These are phyloP conservation scores for Microtus oregoni DNA, from an alignment of 2,113 vertebrate genomes.

Conservation along the genomic window DNA sequence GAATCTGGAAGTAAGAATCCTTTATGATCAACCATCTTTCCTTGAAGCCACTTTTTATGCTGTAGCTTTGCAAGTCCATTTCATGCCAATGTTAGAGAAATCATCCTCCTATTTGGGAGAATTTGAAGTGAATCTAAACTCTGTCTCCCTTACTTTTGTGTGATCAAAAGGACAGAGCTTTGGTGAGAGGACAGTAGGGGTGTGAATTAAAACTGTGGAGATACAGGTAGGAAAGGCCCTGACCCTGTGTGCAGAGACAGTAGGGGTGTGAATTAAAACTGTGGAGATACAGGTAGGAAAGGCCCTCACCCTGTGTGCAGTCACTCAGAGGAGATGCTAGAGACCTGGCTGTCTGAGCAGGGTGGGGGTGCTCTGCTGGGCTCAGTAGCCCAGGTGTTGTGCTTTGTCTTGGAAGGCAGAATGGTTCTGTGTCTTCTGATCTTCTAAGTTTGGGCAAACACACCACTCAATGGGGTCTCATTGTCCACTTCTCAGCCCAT, in stretches of 20 bases:
- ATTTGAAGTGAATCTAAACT: constrained; percentile 26
- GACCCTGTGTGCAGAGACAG: background rate
- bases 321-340: background rate
- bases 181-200: background rate
- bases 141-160: background rate
- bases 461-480: background rate
- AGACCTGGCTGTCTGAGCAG: background rate
- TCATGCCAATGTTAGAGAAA: background rate
- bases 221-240: background rate
- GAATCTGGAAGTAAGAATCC: constrained; percentile 91
- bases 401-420: background rate
- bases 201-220: background rate
- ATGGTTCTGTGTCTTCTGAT: background rate
- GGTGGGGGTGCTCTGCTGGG: background rate
- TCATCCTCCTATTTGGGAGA: constrained; percentile 19
- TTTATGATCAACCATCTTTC: background rate
- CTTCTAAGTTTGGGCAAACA: background rate
- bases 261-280: background rate
- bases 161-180: background rate
- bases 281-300: background rate
- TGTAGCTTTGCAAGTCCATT: background rate
- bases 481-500: background rate
- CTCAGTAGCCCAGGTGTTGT: background rate
- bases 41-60: background rate
- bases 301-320: background rate